phyloP scores from a whole-genome alignment of 2,888 invertebrate genomes.

The Ommatoiulus sabulosus region DNA sequence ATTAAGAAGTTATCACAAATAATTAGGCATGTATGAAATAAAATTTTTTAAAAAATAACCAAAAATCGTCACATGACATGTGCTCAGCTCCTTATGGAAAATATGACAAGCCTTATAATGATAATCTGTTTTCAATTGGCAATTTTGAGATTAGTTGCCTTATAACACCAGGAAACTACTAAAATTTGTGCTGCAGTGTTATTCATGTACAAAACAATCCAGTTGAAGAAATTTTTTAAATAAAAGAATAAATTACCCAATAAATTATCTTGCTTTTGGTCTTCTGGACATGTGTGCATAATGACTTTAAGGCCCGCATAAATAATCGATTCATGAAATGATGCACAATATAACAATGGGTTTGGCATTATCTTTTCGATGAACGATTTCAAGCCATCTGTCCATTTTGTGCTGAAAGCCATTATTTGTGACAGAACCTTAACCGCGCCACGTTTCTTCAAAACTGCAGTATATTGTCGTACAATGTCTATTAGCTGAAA shows the following conservation, averaged over 20 bases:
- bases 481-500: neutral
- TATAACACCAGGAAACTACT: too few relatives aligned
- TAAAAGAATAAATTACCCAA: neutral
- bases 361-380: neutral
- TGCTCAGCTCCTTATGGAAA: too few relatives aligned
- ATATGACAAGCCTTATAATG: too few relatives aligned
- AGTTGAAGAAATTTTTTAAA: too few relatives aligned
- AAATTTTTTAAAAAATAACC: too few relatives aligned
- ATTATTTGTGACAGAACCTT: slow-evolving; percentile 58
- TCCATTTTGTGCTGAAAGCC: slow-evolving; percentile 53
- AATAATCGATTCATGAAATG: slow-evolving; percentile 45
- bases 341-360: slow-evolving; percentile 49
- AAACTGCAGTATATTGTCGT: neutral
- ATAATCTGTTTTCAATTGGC: too few relatives aligned
- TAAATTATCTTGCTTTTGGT: neutral
- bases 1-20: too few relatives aligned
- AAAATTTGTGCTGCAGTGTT: too few relatives aligned
- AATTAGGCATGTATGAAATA: too few relatives aligned
- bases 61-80: too few relatives aligned
- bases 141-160: too few relatives aligned
- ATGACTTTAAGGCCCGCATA: slow-evolving; percentile 29
- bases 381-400: neutral
- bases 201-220: neutral
- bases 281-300: neutral
- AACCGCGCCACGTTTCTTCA: neutral